Conservation (phyloP, 2,797 vertebrate genomes). For the Notamacropus eugenii region DNA sequence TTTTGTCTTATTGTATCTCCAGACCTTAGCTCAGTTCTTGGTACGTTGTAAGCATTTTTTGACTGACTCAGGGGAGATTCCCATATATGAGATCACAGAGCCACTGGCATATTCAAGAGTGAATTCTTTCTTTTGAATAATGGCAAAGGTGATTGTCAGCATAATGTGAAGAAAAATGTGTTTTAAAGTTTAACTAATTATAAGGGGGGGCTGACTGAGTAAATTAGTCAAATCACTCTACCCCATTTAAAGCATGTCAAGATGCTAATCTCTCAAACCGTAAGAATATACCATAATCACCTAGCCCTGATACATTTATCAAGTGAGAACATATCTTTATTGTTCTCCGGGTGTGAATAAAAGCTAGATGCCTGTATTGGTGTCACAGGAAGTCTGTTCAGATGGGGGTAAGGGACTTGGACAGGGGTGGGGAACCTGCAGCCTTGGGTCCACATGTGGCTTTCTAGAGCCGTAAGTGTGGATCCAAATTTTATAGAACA, state of each 20-base stretch:
- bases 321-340: neutral
- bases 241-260: neutral
- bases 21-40: neutral
- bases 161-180: neutral
- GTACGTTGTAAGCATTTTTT: neutral
- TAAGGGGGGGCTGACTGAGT: neutral
- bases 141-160: neutral
- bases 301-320: neutral
- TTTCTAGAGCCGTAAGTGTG: no score
- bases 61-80: neutral
- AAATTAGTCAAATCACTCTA: constrained; percentile 3
- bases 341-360: neutral
- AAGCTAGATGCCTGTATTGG: neutral
- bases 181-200: neutral
- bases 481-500: no score
- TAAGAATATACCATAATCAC: constrained; percentile 3
- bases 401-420: neutral
- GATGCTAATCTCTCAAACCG: neutral
- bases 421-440: no score
- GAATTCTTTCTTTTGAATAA: constrained; percentile 3
- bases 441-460: no score
- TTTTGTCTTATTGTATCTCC: neutral
- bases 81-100: neutral
- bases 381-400: neutral
- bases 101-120: neutral